phyloP scores from a whole-genome alignment of 2,797 vertebrate genomes.

The Cheirogaleus major region DNA sequence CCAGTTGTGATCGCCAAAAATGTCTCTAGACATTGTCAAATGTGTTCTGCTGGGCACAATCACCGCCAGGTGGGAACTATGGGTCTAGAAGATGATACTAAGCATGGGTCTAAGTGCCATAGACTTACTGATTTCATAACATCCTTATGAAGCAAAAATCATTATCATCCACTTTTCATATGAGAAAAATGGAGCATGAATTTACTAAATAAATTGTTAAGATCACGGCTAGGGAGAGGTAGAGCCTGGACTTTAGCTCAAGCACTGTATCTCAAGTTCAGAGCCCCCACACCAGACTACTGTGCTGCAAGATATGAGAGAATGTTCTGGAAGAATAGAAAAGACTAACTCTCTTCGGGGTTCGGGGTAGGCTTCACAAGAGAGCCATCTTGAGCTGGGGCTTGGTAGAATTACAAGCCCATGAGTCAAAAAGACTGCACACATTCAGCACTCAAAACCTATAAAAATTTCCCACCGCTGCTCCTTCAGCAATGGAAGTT shows the following conservation, averaged over 20 bases:
- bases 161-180: neutral
- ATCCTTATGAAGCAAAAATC: neutral
- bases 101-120: neutral
- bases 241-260: neutral
- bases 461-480: fast-evolving
- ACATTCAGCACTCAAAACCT: neutral
- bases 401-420: neutral
- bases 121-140: neutral
- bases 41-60: neutral
- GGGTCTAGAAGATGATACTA: neutral
- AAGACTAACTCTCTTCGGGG: neutral
- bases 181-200: neutral
- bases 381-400: neutral
- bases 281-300: neutral
- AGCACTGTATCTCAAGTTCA: neutral
- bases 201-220: neutral
- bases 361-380: neutral
- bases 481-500: neutral
- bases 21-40: neutral
- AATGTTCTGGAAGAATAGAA: neutral
- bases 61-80: neutral
- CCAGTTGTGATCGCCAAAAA: neutral
- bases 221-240: neutral
- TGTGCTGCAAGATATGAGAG: neutral
- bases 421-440: neutral